Conservation (phyloP, 2,888 invertebrate species). For the Anthophora plumipes region DNA sequence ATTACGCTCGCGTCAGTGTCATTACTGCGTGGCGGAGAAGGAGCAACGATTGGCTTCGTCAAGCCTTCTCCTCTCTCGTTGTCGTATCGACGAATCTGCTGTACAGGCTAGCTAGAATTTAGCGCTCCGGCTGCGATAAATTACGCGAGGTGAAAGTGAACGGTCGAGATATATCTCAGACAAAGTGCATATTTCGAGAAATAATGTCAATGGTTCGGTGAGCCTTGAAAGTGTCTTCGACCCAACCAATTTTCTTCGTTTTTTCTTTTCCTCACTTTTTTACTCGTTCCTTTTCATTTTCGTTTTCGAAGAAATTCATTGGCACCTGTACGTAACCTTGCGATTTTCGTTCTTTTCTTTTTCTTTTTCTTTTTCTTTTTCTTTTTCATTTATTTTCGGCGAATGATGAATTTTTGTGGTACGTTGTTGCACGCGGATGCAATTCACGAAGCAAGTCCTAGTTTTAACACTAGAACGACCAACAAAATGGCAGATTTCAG, state of each 20-base stretch:
- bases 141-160: conserved; percentile 69
- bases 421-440: too few relatives aligned
- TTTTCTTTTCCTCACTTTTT: background rate
- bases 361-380: too few relatives aligned
- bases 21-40: background rate
- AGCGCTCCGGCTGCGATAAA: conserved; percentile 54
- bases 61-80: background rate
- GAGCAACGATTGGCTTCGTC: background rate
- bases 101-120: conserved; percentile 48
- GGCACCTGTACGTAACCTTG: too few relatives aligned
- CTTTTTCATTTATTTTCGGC: too few relatives aligned
- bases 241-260: background rate
- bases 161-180: conserved; percentile 28
- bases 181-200: conserved; percentile 47
- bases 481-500: too few relatives aligned
- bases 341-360: too few relatives aligned
- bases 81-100: conserved; percentile 26
- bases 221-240: conserved; percentile 50
- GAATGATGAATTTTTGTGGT: too few relatives aligned
- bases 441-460: too few relatives aligned
- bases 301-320: background rate
- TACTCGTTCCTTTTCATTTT: background rate
- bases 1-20: conserved; percentile 31
- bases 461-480: too few relatives aligned
- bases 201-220: conserved; percentile 44